Base-by-base conservation (phyloP, 1,140 invertebrate genomes). In the Piezodorus guildinii region DNA sequence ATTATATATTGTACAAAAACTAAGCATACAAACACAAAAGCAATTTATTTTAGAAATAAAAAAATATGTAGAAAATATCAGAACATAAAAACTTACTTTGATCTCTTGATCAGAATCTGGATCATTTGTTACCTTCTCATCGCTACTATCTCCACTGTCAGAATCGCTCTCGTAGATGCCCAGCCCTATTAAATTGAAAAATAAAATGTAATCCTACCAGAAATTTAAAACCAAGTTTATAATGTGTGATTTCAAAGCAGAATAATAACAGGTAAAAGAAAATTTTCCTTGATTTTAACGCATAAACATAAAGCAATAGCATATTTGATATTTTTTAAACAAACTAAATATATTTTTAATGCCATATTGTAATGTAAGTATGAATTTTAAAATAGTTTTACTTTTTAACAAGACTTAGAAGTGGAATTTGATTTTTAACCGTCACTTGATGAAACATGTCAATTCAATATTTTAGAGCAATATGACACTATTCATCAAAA, bases 91-190 rank as follows among this genome's bases (percentile, higher is more conserved):
- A 60, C 67, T 68, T 46, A 68, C 67, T 44, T 56, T 54, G 19
- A 68, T 63, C 27, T 68, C 67, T 67, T 65, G 62, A 67, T 68
- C 67, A 39, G 67, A 68, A 44, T 68, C 66, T 34, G 45, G 25
- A n/a, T 62, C 64, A 56, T 65, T 63, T 10, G 43, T 46, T 43
- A 49, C 59, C 17, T 52, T 54, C 45, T 67, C 58, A 5, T 64
- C 64, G 45, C 64, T 66, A 19, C 62, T 54, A 8, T 54, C 46
- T 30, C 63, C 65, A 64, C 61, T 66, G 16, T 65, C 68, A 6
- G 68, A 69, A 43, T 69, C 68, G 16, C 63, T 63, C 52, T 62
- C 66, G 46, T 69, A 69, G 16, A 69, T 69, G 23, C 68, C 68
- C 64, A 69, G 62, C 16, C 68, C 68, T 69, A 44, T 25, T n/a